phyloP scores from a whole-genome alignment of 2,888 invertebrate species.

The Lottia gigantea region DNA sequence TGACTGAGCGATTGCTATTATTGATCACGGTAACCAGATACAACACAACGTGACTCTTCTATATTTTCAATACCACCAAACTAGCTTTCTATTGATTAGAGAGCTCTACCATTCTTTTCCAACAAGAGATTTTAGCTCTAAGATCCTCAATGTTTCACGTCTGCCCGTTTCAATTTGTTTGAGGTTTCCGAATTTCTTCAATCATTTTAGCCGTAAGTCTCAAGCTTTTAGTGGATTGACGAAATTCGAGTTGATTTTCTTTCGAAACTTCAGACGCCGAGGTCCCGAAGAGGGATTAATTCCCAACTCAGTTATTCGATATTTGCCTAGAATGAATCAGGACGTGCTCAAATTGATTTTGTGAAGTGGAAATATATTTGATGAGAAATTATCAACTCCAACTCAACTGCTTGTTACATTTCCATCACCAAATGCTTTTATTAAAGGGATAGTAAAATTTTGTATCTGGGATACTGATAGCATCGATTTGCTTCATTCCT shows the following conservation, averaged over 20 bases:
- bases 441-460: too few species aligned
- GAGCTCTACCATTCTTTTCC: neutral
- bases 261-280: neutral
- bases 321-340: neutral
- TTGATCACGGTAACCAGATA: neutral
- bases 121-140: neutral
- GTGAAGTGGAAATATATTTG: neutral
- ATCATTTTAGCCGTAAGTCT: neutral
- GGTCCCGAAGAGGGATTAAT: neutral
- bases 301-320: neutral
- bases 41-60: neutral
- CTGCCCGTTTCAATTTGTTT: neutral
- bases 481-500: too few species aligned
- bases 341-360: neutral
- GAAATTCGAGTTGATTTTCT: neutral
- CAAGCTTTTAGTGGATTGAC: neutral
- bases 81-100: neutral
- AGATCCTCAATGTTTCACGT: neutral
- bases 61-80: neutral
- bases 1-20: neutral
- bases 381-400: conserved; percentile 1
- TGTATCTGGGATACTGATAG: too few species aligned
- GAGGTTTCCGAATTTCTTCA: neutral
- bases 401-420: neutral
- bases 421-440: neutral